Base-by-base conservation (phyloP, 2,113 vertebrate species). In the Lepisosteus osseus region DNA sequence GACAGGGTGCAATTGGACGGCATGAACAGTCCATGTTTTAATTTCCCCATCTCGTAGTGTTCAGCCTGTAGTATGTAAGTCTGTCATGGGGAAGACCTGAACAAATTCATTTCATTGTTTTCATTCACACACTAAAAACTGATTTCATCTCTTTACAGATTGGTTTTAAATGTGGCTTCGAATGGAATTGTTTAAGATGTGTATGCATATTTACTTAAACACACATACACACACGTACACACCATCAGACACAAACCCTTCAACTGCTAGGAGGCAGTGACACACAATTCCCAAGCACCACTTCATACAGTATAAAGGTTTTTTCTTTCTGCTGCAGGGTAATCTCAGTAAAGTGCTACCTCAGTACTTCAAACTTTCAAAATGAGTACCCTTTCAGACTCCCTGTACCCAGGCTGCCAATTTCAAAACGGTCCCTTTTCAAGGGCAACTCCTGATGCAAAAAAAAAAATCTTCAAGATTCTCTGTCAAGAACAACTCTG, bases 271-370 rank as follows among this genome's bases (percentile, higher is more conserved):
- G 55, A n/a, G 40, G 57, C 43, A 61, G 55, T 51, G 8, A 54
- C 51, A 56, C 15, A 69, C n/a, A 55, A 12, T 55, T 13, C 7
- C 51, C 67, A 70, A 47, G 66, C 66, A 67, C 66, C 47, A 54
- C 15, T 54, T 67, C 66, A 64, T 17, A n/a, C n/a, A n/a, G n/a
- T n/a, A 54, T 41, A 3, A 15, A n/a, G 12, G 40, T 65, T 66
- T 14, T 29, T 44, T 57, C 64, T 65, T 43, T 67, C 65, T 55
- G 63, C 41, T 41, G 55, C 15, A 59, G 55, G 67, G 47, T 67
- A 45, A 54, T 67, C 55, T 12, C 4, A 61, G 51, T 17, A 66
- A 44, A 66, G 41, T 67, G 65, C 65, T 54, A 68, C 47, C 66
- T 54, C n/a, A 12, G 47, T 68, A n/a, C 15, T 54, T 40, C 45